A percentile compares a stretch with the other conserved stretches of the same genome.
Evolutionary conservation across 2,888 invertebrate species (phyloP).

Genomic region (Cancer borealis): DNA sequence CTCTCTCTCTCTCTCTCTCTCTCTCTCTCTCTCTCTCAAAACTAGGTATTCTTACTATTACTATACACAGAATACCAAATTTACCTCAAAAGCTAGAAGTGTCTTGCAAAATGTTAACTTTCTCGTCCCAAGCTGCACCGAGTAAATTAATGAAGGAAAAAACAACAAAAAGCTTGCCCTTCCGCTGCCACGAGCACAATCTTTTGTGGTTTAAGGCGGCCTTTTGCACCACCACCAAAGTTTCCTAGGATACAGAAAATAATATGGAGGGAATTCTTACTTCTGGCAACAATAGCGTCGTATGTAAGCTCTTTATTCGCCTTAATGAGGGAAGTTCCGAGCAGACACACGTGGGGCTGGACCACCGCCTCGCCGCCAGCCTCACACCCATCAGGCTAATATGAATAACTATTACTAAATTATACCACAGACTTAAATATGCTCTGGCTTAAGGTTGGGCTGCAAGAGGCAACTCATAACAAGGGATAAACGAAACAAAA

Average conservation of each 20-base stretch:
- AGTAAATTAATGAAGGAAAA: neutral
- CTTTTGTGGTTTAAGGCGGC: neutral
- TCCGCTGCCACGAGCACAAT: neutral
- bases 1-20: no score
- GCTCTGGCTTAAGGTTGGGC: neutral
- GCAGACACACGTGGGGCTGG: slow-evolving; percentile 15
- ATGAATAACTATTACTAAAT: slow-evolving; percentile 40
- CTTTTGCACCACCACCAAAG: slow-evolving; percentile 31
- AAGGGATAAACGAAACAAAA: neutral
- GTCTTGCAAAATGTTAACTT: neutral
- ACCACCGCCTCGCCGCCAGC: neutral
- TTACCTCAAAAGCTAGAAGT: neutral
- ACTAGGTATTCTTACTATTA: neutral
- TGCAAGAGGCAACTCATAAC: neutral
- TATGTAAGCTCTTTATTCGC: slow-evolving; percentile 40
- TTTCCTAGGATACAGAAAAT: slow-evolving; percentile 34
- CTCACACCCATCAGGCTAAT: slow-evolving; percentile 17
- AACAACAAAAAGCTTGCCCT: neutral
- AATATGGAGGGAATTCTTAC: slow-evolving; percentile 37
- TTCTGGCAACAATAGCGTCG: slow-evolving; percentile 34
- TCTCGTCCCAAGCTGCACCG: neutral
- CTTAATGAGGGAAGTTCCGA: slow-evolving; percentile 34
- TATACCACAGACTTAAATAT: slow-evolving; percentile 34
- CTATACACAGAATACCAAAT: neutral
- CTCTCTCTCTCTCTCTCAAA: no score